These are phyloP conservation scores for Leptobrachium leishanense DNA, from an alignment of 2,113 vertebrate species.

Conservation along the genomic window DNA sequence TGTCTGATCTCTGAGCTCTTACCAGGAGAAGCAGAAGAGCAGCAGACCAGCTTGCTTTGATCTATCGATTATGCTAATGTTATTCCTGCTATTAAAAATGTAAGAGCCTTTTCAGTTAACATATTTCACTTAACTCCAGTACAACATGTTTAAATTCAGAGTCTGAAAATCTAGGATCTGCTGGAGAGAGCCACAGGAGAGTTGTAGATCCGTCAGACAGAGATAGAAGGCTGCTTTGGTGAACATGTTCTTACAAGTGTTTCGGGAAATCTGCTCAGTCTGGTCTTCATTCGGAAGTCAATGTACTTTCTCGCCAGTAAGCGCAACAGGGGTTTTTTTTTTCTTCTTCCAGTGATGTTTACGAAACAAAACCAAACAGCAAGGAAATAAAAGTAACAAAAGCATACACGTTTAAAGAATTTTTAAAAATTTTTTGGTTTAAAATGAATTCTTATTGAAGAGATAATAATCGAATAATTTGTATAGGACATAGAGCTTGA, in stretches of 20 bases:
- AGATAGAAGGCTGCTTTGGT: constrained; percentile 20
- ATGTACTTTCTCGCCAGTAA: not conserved
- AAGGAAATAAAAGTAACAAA: not conserved
- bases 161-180: constrained; percentile 37
- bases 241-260: constrained; percentile 11
- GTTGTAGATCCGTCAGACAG: constrained; percentile 17
- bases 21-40: constrained; percentile 36
- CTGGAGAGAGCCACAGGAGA: constrained; percentile 34
- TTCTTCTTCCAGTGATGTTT: not conserved
- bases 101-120: constrained; percentile 46
- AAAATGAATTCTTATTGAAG: too few species aligned
- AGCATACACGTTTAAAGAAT: too few species aligned
- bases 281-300: not conserved
- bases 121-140: constrained; percentile 45
- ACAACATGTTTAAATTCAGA: constrained; percentile 49
- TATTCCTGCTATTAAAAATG: constrained; percentile 50
- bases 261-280: constrained; percentile 6
- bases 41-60: constrained; percentile 41
- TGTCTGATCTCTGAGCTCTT: constrained; percentile 45
- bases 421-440: too few species aligned
- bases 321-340: not conserved
- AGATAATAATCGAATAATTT: too few species aligned
- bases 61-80: constrained; percentile 50
- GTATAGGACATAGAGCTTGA: too few species aligned
- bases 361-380: not conserved